Evolutionary conservation across 2,888 invertebrate genomes (phyloP), one percentile per base, ranked within the genome.

Genomic region (Pherbina coryleti): DNA sequence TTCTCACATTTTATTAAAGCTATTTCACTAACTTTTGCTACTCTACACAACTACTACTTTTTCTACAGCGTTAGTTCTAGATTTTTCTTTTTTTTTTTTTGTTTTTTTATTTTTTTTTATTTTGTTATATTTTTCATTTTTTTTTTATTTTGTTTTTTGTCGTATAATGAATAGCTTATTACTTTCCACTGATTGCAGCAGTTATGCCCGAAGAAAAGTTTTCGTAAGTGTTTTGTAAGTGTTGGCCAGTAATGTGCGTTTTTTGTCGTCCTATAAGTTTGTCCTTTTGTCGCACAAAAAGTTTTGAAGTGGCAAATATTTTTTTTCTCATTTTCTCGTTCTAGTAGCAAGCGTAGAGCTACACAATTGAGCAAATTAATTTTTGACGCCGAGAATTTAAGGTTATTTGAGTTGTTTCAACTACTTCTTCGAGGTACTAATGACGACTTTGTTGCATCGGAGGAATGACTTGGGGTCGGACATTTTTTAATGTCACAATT

Each of bases 341-440:
- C 22, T 22, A n/a, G 73, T n/a, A 8, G 25, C 25, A 57, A 67
- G 34, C n/a, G 69, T 71, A 76, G 69, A 69, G 44, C 75, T 53
- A 57, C 72, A 74, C 78, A 78, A 79, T 76, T 79, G 73, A 76
- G 70, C 76, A 75, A 86, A 86, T 85, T 85, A 85, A 85, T 86
- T 86, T 85, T 86, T 86, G 86, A 85, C 86, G 85, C 84, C 85
- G 83, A 84, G 86, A 86, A 86, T 86, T 86, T 85, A 86, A 83
- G 84, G 86, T 84, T 85, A 84, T 84, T 86, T 83, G 82, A 80
- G 86, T 19, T 28, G 67, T n/a, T 44, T 9, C 19, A 44, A 44
- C 17, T 49, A 17, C 53, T 53, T 14, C 31, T 28, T 28, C 44
- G 55, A 66, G 55, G 34, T 53, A n/a, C n/a, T 51, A 53, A 14